Conservation (phyloP, 2,113 vertebrate genomes). For the Limanda limanda region DNA sequence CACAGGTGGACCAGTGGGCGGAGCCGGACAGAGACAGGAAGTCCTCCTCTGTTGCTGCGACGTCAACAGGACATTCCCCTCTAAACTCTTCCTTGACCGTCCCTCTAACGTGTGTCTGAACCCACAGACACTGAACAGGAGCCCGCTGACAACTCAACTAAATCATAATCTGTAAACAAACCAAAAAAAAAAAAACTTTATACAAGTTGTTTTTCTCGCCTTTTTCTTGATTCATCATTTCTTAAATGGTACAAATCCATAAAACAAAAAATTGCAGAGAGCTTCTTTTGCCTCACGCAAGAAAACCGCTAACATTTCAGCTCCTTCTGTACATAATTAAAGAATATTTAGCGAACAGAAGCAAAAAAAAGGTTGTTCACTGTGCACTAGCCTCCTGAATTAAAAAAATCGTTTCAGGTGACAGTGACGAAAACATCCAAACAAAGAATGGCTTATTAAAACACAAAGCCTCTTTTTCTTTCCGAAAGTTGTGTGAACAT, state of each 20-base stretch:
- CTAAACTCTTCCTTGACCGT: constrained; percentile 37
- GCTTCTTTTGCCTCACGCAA: constrained; percentile 76
- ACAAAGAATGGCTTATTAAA: constrained; percentile 67
- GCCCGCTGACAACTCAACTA: constrained; percentile 68
- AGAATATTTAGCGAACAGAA: constrained; percentile 78
- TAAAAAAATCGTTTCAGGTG: constrained; percentile 57
- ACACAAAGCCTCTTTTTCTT: constrained; percentile 69
- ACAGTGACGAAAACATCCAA: constrained; percentile 70
- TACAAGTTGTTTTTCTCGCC: constrained; percentile 69
- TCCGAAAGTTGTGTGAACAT: constrained; percentile 63
- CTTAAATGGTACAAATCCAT: constrained; percentile 76
- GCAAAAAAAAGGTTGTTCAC: constrained; percentile 66
- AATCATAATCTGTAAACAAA: constrained; percentile 85
- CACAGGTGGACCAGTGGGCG: constrained; percentile 65
- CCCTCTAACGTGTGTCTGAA: constrained; percentile 39
- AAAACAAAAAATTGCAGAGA: constrained; percentile 75
- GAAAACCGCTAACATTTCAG: constrained; percentile 60
- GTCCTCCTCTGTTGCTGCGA: constrained; percentile 54
- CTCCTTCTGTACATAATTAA: constrained; percentile 86
- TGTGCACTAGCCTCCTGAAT: constrained; percentile 58
- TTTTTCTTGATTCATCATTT: constrained; percentile 48
- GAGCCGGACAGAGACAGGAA: constrained; percentile 60
- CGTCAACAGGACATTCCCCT: constrained; percentile 58
- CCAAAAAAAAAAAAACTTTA: constrained; percentile 76
- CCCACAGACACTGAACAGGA: constrained; percentile 64